Evolutionary conservation across 2,797 vertebrate genomes (phyloP).

Genomic region (Spea hammondii): DNA sequence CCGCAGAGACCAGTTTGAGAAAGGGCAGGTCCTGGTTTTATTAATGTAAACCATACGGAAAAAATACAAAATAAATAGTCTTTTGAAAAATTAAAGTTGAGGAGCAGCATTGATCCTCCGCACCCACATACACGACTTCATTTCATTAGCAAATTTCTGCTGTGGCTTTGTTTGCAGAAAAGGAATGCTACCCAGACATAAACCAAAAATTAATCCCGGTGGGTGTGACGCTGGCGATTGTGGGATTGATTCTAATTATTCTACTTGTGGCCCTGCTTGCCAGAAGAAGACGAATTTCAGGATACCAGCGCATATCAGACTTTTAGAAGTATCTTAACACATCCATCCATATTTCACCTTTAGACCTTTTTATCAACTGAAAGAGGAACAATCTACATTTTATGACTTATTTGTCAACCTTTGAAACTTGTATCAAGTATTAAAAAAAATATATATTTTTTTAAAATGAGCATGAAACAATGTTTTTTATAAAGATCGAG

Average conservation of each 20-base stretch:
- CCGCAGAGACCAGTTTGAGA: too few species aligned
- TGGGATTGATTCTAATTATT: slow-evolving; percentile 70
- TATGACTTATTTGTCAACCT: neutral
- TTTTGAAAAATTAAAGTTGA: too few species aligned
- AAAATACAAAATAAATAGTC: too few species aligned
- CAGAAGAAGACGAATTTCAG: slow-evolving; percentile 66
- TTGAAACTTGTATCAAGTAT: too few species aligned
- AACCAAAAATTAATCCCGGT: slow-evolving; percentile 69
- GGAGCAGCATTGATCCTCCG: too few species aligned
- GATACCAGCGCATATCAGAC: slow-evolving; percentile 76
- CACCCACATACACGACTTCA: neutral
- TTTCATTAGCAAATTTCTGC: slow-evolving; percentile 50
- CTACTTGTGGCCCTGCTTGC: slow-evolving; percentile 70
- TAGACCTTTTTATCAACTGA: neutral
- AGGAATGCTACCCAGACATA: slow-evolving; percentile 79
- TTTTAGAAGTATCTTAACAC: neutral
- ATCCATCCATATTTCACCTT: neutral
- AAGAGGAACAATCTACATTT: neutral
- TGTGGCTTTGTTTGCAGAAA: slow-evolving; percentile 70
- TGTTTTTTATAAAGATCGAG: too few species aligned
- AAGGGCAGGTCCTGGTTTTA: too few species aligned
- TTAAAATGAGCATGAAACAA: neutral
- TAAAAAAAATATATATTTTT: neutral
- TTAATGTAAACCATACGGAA: too few species aligned
- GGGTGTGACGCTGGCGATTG: slow-evolving; percentile 65